These are phyloP conservation scores for Sphaerophoria taeniata DNA, from an alignment of 2,888 invertebrate genomes.

Conservation along the genomic window DNA sequence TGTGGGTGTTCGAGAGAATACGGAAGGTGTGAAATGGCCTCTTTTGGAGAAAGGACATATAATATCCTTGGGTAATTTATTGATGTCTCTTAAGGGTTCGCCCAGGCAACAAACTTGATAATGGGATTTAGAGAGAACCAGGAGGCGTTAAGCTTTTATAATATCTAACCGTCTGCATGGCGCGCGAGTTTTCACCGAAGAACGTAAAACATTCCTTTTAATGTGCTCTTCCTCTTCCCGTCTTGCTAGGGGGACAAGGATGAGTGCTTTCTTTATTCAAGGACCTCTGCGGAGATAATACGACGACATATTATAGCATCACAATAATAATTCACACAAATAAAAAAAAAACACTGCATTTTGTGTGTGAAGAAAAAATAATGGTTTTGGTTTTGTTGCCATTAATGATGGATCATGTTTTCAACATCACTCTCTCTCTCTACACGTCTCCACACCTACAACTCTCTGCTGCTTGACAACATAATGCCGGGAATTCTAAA, in stretches of 20 bases:
- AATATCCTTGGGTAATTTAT: slow-evolving; percentile 67
- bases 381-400: slow-evolving; percentile 37
- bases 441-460: no score
- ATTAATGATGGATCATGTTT: slow-evolving; percentile 45
- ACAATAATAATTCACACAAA: no score
- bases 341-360: no score
- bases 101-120: slow-evolving; percentile 70
- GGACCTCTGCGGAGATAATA: slow-evolving; percentile 26
- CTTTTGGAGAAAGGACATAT: slow-evolving; percentile 42
- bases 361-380: no score
- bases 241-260: no score
- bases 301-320: slow-evolving; percentile 6
- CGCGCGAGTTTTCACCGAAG: slow-evolving; percentile 28
- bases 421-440: slow-evolving; percentile 24
- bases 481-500: slow-evolving; percentile 49
- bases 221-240: slow-evolving; percentile 37
- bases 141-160: slow-evolving; percentile 68
- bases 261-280: slow-evolving; percentile 14
- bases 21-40: slow-evolving; percentile 25
- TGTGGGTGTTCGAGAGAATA: not conserved
- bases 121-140: slow-evolving; percentile 65
- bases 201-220: slow-evolving; percentile 52
- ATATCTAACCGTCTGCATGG: slow-evolving; percentile 50
- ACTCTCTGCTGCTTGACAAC: slow-evolving; percentile 46
- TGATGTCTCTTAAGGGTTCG: slow-evolving; percentile 66